Conservation (phyloP, 2,888 invertebrate genomes). For the Hirtodrosophila alboralis region DNA sequence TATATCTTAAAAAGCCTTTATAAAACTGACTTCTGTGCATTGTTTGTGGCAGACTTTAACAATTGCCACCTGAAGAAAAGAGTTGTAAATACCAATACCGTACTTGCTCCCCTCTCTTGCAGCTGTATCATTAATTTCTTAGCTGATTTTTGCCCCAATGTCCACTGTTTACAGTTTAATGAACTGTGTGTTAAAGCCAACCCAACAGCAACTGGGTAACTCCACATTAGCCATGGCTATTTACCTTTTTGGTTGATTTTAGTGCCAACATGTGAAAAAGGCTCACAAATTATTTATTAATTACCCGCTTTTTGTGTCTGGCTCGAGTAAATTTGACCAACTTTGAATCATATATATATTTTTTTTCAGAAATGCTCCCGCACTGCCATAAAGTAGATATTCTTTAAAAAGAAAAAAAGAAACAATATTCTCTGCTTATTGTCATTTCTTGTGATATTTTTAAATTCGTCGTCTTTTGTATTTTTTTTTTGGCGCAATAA, state of each 20-base stretch:
- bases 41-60: constrained; percentile 18
- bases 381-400: constrained; percentile 21
- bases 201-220: constrained; percentile 3
- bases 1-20: not conserved
- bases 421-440: constrained; percentile 59
- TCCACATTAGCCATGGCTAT: constrained; percentile 63
- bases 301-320: constrained; percentile 47
- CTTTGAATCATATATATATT: constrained; percentile 22
- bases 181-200: constrained; percentile 47
- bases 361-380: constrained; percentile 35
- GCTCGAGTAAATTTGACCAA: constrained; percentile 18
- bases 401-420: no score
- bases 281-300: constrained; percentile 76
- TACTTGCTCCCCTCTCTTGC: not conserved
- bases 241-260: constrained; percentile 57
- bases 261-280: constrained; percentile 58
- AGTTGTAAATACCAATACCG: constrained; percentile 42
- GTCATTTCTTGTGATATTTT: constrained; percentile 45
- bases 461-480: constrained; percentile 10
- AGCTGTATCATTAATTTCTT: not conserved
- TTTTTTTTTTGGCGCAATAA: constrained; percentile 65
- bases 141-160: constrained; percentile 18
- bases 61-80: constrained; percentile 36
- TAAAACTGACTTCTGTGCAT: constrained; percentile 31
- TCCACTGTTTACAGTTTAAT: constrained; percentile 58